Percentiles rank a stretch among this genome's conserved stretches.
Evolutionary conservation across 2,888 invertebrate species (phyloP).

Genomic region (Carterocephalus palaemon): DNA sequence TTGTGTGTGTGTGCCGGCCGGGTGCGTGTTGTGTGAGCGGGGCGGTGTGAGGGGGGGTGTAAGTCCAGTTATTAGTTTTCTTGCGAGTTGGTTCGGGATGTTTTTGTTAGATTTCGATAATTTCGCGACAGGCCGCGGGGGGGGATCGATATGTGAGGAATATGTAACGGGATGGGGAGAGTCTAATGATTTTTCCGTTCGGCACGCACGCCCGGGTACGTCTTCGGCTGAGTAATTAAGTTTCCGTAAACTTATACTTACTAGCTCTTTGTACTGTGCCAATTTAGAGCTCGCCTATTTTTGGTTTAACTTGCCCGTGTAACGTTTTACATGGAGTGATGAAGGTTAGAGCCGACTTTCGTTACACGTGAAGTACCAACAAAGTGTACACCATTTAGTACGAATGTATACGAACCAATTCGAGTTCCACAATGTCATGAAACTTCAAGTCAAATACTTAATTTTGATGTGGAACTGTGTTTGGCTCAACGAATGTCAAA

Average conservation of each 20-base stretch:
- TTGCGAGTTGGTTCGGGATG: constrained; percentile 70
- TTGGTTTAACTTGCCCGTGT: too few species aligned
- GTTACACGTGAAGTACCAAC: too few species aligned
- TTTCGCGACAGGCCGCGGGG: constrained; percentile 62
- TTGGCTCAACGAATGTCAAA: too few species aligned
- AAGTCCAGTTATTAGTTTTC: constrained; percentile 78
- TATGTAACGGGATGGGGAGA: constrained; percentile 26
- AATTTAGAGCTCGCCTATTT: too few species aligned
- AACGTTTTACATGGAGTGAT: constrained; percentile 6
- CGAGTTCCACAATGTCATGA: too few species aligned
- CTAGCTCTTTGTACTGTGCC: too few species aligned
- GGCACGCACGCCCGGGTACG: constrained; percentile 1
- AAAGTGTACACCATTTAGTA: too few species aligned
- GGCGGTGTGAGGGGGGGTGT: constrained; percentile 52
- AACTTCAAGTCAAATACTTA: too few species aligned
- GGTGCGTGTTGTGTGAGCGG: constrained; percentile 39
- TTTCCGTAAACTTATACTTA: constrained; percentile 10
- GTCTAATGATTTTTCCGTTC: constrained; percentile 19
- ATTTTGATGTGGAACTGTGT: too few species aligned
- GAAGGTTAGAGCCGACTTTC: too few species aligned
- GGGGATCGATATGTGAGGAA: constrained; percentile 40
- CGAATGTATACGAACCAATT: too few species aligned
- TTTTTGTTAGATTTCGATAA: constrained; percentile 79
- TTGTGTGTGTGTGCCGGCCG: constrained; percentile 37
- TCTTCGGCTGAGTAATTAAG: constrained; percentile 9